phyloP scores from a whole-genome alignment of 2,113 vertebrate species.

The Gorilla gorilla region DNA sequence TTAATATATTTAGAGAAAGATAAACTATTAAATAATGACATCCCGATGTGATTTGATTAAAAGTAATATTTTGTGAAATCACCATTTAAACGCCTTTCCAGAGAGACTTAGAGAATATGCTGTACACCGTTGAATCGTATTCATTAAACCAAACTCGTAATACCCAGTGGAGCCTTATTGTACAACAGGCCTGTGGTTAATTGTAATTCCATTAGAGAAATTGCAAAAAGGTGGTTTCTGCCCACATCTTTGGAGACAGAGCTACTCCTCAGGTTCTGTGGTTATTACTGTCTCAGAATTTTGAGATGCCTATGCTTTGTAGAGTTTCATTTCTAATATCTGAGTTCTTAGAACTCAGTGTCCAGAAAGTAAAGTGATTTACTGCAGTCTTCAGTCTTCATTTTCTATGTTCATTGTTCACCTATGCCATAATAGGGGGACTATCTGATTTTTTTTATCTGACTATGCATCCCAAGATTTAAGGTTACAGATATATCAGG shows the following conservation, averaged over 20 bases:
- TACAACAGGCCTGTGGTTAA: constrained; percentile 53
- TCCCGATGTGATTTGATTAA: constrained; percentile 35
- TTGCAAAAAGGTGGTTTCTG: constrained; percentile 58
- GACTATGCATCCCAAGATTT: not conserved
- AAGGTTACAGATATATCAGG: not conserved
- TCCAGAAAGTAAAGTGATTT: not conserved
- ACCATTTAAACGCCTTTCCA: constrained; percentile 41
- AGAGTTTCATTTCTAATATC: constrained; percentile 1
- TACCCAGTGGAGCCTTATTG: constrained; percentile 28
- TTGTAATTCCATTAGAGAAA: constrained; percentile 67
- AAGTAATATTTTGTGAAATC: constrained; percentile 62
- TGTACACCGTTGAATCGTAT: constrained; percentile 5
- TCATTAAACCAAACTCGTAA: constrained; percentile 58
- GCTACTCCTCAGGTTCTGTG: constrained; percentile 48
- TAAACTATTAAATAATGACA: constrained; percentile 45
- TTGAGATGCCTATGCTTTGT: constrained; percentile 7
- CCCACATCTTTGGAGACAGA: constrained; percentile 59
- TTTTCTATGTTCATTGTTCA: not conserved
- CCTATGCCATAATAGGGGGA: not conserved
- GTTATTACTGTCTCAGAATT: constrained; percentile 46
- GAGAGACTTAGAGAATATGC: not conserved
- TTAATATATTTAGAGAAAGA: constrained; percentile 53
- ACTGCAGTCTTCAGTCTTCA: not conserved
- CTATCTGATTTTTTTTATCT: not conserved
- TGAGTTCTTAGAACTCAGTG: not conserved